Base-by-base conservation (phyloP, 2,888 invertebrate genomes). In the Ophonus ardosiacus region DNA sequence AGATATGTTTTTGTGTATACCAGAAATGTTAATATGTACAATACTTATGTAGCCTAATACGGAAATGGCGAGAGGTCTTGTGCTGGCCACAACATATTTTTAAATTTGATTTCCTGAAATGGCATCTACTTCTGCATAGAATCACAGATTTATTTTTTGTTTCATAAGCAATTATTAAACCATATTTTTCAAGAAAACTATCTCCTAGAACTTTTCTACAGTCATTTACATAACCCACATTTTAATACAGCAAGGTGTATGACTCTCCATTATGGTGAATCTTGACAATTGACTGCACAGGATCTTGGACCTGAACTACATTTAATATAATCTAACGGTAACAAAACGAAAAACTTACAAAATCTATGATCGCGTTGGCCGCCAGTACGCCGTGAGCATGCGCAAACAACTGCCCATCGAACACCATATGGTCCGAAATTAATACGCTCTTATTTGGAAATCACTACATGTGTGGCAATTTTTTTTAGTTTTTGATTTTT, bases 391-490 rank as follows among this genome's bases (percentile, higher is more conserved):
- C 5, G 5, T 31, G 31, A 31, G 1, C 31, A 40, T 57, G 78
- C 31, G 24, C 78, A 51, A 51, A 57, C 78, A 78, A 57, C n/a
- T 43, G 21, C 56, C 8, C 31, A 24, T n/a, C 57, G 57, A 57
- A 78, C 78, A 31, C 78, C 78, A 78, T 78, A 78, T 81, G 51
- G 81, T 81, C 63, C 81, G 61, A 81, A 81, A 81, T 81, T 38
- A 63, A 81, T 63, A 43, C 81, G 65, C 21, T 81, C 81, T 65
- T 81, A 81, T 81, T 81, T 81, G 81, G 81, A 63, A 61, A 81
- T 63, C 61, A 24, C 81, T 81, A 63, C 65, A 81, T 81, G 81
- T 81, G 81, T 81, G 81, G 81, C 63, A 81, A 81, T 80, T 81
- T 63, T 51, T 80, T 63, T 40, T 18, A 15, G 17, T 63, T 61